Evolutionary conservation across 2,888 invertebrate species (phyloP), one percentile per base, ranked within the genome.

Genomic region (Synanthedon vespiformis): DNA sequence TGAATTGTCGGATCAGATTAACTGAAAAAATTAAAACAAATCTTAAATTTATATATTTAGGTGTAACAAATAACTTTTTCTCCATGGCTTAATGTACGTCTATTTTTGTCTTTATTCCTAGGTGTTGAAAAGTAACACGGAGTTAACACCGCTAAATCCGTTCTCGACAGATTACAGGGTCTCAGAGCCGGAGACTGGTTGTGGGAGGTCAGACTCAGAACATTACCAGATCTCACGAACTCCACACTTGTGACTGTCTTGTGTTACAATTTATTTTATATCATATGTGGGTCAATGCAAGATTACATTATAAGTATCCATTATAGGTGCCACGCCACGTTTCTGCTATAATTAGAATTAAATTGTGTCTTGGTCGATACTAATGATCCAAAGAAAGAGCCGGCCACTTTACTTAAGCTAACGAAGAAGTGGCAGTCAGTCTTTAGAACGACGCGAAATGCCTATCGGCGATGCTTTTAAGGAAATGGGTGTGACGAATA

Each of bases 281-380:
- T 68, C 62, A 72, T 70, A 85, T 80, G 83, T 86, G 66, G 86
- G 86, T 86, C 86, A 86, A 80, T 86, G 85, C 74, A 63, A 77
- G 64, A 64, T 60, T 64, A 56, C 65, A 64, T 65, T 64, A n/a
- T n/a, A 52, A 55, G 57, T 66, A 64, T 65, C 62, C 57, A 72
- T 66, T 72, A 65, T 62, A 67, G 69, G 67, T 65, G 72, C 72
- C 75, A 73, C 72, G 64, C 72, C 73, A 71, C 64, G 71, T 60
- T 69, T 64, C 68, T 63, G 66, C 68, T 77, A 76, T 74, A 72
- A 72, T 76, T 77, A 79, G 75, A 72, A 60, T 58, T 59, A 56
- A 62, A 68, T 68, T 54, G 61, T 67, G 65, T 72, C 72, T 70
- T 65, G 68, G 64, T 69, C 61, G 64, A 63, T 57, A 59, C 54